These are phyloP conservation scores for Zootoca vivipara DNA, from an alignment of 2,113 vertebrate species.

Conservation along the genomic window DNA sequence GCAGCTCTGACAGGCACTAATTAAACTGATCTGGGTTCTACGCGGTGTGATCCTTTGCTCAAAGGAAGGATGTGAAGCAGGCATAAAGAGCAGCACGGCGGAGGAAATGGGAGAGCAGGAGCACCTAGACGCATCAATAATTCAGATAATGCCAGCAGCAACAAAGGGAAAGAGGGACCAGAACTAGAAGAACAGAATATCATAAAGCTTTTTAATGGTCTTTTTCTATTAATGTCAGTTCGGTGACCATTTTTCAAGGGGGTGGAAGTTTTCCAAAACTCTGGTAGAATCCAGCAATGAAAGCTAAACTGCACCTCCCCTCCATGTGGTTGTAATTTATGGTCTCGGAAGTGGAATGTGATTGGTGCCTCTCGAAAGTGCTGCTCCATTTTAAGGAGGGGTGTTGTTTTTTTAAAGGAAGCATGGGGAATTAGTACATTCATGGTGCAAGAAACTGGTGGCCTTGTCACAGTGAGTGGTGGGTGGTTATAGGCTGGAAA, in stretches of 20 bases:
- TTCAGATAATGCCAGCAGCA: conserved; percentile 90
- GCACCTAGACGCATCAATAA: conserved; percentile 87
- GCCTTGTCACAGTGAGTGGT: background rate
- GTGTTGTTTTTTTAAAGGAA: background rate
- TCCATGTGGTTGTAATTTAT: background rate
- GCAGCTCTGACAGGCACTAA: conserved; percentile 77
- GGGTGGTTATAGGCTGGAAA: background rate
- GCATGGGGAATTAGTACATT: accelerated
- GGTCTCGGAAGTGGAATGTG: background rate
- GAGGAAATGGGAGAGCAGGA: conserved; percentile 73
- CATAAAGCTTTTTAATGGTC: conserved; percentile 86
- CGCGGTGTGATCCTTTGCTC: conserved; percentile 59
- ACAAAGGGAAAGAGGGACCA: conserved; percentile 86
- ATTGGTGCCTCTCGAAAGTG: background rate
- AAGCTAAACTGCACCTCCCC: conserved; percentile 37
- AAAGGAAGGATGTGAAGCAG: conserved; percentile 68
- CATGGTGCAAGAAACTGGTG: background rate
- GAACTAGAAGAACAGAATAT: conserved; percentile 78
- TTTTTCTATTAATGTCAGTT: conserved; percentile 87
- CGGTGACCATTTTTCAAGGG: conserved; percentile 67
- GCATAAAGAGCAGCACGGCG: conserved; percentile 56
- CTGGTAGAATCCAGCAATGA: conserved; percentile 44
- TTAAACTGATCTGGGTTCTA: conserved; percentile 71
- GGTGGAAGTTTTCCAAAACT: conserved; percentile 60
- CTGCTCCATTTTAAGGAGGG: background rate